Evolutionary conservation across 2,113 vertebrate species (phyloP).

Genomic region (Callocephalon fimbriatum): DNA sequence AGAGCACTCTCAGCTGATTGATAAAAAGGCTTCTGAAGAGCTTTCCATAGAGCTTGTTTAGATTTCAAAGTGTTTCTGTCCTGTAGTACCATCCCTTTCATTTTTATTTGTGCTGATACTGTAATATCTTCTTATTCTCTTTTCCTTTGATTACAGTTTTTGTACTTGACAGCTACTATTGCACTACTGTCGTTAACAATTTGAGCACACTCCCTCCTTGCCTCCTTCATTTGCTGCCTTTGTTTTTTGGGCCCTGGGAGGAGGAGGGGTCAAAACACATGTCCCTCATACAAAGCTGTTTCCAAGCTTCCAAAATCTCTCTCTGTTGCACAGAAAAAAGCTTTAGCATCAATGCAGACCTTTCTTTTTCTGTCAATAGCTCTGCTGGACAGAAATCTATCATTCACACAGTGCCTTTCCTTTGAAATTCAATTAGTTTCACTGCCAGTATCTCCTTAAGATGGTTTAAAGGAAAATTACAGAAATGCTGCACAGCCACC

Average conservation of each 20-base stretch:
- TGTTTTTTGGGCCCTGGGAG: conserved; percentile 2
- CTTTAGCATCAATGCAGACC: conserved; percentile 27
- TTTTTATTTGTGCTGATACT: conserved; percentile 39
- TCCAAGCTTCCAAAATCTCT: conserved; percentile 56
- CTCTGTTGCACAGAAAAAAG: conserved; percentile 22
- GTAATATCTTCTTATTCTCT: background rate
- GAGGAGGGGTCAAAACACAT: conserved; percentile 1
- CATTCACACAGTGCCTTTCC: conserved; percentile 25
- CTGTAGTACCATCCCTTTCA: background rate
- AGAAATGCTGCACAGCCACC: conserved; percentile 24
- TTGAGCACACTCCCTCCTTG: background rate
- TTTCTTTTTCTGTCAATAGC: conserved; percentile 56
- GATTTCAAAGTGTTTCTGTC: conserved; percentile 39
- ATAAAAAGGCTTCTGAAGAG: background rate
- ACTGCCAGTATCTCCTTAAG: conserved; percentile 41
- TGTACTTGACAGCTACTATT: background rate
- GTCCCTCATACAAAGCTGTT: conserved; percentile 12
- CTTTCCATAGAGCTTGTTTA: background rate
- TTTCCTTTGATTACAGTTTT: background rate
- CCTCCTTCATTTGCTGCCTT: conserved; percentile 41
- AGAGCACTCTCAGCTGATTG: background rate
- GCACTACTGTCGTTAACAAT: background rate
- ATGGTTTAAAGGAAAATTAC: conserved; percentile 22
- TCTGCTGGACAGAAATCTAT: conserved; percentile 70
- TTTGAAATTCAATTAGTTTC: conserved; percentile 71